Evolutionary conservation across 92 coral and sea anemone genomes (phyloP).

Genomic region (Parazoanthus swiftii): DNA sequence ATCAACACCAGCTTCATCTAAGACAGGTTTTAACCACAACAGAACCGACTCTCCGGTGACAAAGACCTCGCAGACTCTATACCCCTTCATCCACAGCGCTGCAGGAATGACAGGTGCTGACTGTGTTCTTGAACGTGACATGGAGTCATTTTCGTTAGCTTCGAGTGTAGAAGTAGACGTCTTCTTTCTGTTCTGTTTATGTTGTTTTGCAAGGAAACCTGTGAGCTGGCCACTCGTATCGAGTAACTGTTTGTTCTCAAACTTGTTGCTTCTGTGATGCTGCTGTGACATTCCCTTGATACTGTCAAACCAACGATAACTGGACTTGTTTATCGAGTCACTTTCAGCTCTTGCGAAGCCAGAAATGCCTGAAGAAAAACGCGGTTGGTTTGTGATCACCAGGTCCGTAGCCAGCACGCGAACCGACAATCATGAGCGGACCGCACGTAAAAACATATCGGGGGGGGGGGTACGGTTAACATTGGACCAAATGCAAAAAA

Average conservation of each 20-base stretch:
- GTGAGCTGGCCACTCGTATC: not conserved
- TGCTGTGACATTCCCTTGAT: not conserved
- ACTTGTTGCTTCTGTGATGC: not conserved
- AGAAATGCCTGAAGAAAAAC: not conserved
- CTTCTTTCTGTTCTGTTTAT: conserved; percentile 18
- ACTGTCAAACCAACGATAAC: conserved; percentile 18
- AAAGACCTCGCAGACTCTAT: conserved; percentile 7
- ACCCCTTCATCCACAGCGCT: conserved; percentile 19
- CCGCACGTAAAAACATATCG: too few species aligned
- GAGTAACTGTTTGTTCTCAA: not conserved
- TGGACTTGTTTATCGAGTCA: not conserved
- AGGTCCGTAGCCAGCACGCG: too few species aligned
- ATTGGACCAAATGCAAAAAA: too few species aligned
- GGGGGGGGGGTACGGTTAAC: too few species aligned
- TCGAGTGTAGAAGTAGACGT: conserved; percentile 15
- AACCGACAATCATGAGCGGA: too few species aligned
- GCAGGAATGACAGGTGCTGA: not conserved
- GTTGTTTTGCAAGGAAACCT: conserved; percentile 23
- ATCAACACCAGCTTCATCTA: not conserved
- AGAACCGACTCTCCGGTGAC: conserved; percentile 25
- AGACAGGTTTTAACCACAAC: conserved; percentile 3
- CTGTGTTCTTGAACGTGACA: not conserved
- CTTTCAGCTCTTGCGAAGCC: not conserved
- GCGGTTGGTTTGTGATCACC: too few species aligned
- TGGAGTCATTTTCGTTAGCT: not conserved